Percentiles rank a stretch among this genome's conserved stretches.
These are phyloP conservation scores for Symphodus melops DNA, from an alignment of 2,113 vertebrate genomes.

Conservation along the genomic window DNA sequence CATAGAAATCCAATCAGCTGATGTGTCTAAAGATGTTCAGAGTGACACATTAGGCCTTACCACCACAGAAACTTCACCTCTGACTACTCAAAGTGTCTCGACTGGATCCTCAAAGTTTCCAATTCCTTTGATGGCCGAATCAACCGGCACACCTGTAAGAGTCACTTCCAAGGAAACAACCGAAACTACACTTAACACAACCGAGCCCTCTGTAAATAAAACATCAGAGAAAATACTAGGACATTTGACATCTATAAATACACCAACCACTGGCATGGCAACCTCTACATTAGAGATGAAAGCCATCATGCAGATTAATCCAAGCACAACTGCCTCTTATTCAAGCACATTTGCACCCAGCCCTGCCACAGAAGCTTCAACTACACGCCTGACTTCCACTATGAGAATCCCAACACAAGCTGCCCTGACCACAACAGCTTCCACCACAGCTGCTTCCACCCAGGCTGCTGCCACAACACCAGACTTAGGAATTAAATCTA, in stretches of 20 bases:
- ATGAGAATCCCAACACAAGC: constrained; percentile 13
- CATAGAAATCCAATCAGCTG: neutral
- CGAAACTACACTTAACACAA: constrained; percentile 3
- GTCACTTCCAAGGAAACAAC: constrained; percentile 25
- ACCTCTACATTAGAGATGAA: neutral
- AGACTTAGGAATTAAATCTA: constrained; percentile 16
- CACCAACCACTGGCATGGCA: neutral
- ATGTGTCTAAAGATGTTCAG: neutral
- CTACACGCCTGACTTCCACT: neutral
- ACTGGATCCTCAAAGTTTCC: neutral
- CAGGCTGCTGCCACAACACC: constrained; percentile 40
- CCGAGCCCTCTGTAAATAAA: neutral
- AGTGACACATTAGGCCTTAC: constrained; percentile 12
- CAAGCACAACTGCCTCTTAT: constrained; percentile 15
- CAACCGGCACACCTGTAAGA: neutral
- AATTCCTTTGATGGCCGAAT: constrained; percentile 9
- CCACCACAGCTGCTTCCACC: neutral
- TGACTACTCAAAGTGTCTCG: constrained; percentile 30
- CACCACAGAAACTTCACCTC: constrained; percentile 9
- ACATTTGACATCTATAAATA: neutral
- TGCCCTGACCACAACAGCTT: constrained; percentile 24
- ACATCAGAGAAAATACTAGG: neutral
- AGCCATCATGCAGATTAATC: constrained; percentile 25
- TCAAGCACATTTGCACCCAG: neutral
- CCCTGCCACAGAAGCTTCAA: constrained; percentile 1